Conservation (phyloP, 2,797 vertebrate species). For the Eidolon dupreanum region DNA sequence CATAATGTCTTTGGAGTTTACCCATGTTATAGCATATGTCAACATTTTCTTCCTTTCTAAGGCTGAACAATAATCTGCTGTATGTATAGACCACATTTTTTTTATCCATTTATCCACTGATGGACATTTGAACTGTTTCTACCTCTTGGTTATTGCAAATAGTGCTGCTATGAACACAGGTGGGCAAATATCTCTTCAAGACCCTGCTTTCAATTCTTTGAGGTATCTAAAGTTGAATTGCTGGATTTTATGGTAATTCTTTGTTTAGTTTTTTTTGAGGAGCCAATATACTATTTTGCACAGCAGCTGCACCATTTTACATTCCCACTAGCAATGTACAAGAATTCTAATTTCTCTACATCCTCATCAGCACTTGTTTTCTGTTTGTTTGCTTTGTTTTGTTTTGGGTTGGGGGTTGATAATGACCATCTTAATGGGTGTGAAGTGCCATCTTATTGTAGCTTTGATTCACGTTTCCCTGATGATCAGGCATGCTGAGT, state of each 20-base stretch:
- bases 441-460: background rate
- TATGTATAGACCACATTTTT: background rate
- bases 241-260: background rate
- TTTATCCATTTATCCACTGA: background rate
- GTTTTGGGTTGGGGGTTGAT: background rate
- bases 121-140: background rate
- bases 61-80: background rate
- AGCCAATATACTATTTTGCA: accelerated
- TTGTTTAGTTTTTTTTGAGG: background rate
- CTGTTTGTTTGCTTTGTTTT: background rate
- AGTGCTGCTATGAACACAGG: background rate
- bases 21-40: accelerated
- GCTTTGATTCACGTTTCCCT: background rate
- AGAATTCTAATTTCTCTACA: no score
- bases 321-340: background rate
- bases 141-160: background rate
- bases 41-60: background rate
- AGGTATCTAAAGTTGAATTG: no score
- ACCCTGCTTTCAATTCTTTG: background rate
- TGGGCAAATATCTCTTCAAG: no score
- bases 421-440: no score
- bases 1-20: background rate
- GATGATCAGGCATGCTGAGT: background rate
- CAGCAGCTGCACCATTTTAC: background rate
- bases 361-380: background rate